Percentiles rank a stretch among this genome's conserved stretches.
Conservation (phyloP, 37 sponge, comb jelly and placozoan genomes). For the Eunapius fragilis region DNA sequence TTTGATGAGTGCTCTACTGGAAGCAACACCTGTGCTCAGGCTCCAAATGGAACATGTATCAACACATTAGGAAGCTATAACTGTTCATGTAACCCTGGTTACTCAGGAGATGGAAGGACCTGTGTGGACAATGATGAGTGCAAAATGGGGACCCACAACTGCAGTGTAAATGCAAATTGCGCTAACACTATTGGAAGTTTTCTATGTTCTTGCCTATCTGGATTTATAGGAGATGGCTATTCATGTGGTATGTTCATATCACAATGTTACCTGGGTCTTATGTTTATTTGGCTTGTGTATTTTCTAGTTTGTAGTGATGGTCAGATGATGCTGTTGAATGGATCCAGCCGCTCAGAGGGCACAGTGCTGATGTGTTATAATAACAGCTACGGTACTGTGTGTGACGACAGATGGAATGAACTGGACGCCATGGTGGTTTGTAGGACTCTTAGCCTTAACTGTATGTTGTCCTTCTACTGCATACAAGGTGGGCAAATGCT, state of each 20-base stretch:
- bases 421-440: constrained; percentile 43
- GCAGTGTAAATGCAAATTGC: constrained; percentile 29
- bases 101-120: constrained; percentile 11
- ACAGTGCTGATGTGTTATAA: constrained; percentile 35
- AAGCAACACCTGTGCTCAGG: constrained; percentile 31
- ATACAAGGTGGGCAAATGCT: background rate
- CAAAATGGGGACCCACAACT: background rate
- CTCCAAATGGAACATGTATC: constrained; percentile 19
- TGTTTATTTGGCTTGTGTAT: background rate
- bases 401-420: constrained; percentile 53
- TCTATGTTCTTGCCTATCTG: constrained; percentile 31
- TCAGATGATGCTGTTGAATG: constrained; percentile 25
- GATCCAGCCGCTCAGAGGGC: constrained; percentile 13
- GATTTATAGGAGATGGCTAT: constrained; percentile 23
- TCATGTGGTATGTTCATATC: background rate
- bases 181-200: constrained; percentile 41
- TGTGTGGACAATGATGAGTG: constrained; percentile 53
- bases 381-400: constrained; percentile 38
- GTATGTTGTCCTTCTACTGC: background rate
- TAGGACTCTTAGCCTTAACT: constrained; percentile 7
- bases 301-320: constrained; percentile 38
- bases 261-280: background rate
- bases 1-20: constrained; percentile 61
- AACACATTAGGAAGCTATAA: constrained; percentile 45
- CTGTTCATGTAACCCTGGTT: constrained; percentile 58